Evolutionary conservation across 2,888 invertebrate genomes (phyloP).

Genomic region (Hedychridium roseum): DNA sequence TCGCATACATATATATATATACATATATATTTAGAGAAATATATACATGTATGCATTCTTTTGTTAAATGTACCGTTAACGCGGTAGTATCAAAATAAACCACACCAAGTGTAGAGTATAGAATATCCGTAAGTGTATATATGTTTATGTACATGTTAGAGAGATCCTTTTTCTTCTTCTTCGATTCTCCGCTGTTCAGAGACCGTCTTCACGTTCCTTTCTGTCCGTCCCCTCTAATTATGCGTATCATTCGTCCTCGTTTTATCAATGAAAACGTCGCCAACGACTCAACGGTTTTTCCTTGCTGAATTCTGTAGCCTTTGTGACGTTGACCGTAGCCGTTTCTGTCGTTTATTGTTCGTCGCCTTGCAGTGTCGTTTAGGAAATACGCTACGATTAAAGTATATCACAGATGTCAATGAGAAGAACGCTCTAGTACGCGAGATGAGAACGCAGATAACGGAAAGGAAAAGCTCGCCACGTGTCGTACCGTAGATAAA

Average conservation of each 20-base stretch:
- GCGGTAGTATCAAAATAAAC: slow-evolving; percentile 62
- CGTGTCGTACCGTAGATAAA: slow-evolving; percentile 28
- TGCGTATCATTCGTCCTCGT: slow-evolving; percentile 11
- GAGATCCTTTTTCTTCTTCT: slow-evolving; percentile 30
- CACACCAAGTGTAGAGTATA: slow-evolving; percentile 60
- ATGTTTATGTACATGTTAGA: too few species aligned
- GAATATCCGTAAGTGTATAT: slow-evolving; percentile 54
- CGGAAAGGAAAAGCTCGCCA: slow-evolving; percentile 32
- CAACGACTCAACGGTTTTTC: slow-evolving; percentile 17
- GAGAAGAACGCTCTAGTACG: slow-evolving; percentile 52
- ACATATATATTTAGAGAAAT: slow-evolving; percentile 9
- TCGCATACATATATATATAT: slow-evolving; percentile 9
- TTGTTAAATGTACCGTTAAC: slow-evolving; percentile 43
- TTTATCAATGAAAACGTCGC: slow-evolving; percentile 6
- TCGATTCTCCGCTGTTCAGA: too few species aligned
- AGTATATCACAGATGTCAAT: slow-evolving; percentile 62
- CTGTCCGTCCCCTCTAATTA: too few species aligned
- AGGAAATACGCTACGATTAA: slow-evolving; percentile 58
- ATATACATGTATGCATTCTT: slow-evolving; percentile 8
- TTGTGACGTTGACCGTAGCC: too few species aligned
- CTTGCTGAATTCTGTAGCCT: too few species aligned
- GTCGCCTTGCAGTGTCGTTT: too few species aligned
- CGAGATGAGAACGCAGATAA: slow-evolving; percentile 40
- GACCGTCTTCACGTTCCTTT: too few species aligned
- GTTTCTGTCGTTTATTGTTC: too few species aligned